A percentile compares a stretch with the other conserved stretches of the same genome.
phyloP scores from a whole-genome alignment of 2,888 invertebrate genomes.

The Tachina lurida region DNA sequence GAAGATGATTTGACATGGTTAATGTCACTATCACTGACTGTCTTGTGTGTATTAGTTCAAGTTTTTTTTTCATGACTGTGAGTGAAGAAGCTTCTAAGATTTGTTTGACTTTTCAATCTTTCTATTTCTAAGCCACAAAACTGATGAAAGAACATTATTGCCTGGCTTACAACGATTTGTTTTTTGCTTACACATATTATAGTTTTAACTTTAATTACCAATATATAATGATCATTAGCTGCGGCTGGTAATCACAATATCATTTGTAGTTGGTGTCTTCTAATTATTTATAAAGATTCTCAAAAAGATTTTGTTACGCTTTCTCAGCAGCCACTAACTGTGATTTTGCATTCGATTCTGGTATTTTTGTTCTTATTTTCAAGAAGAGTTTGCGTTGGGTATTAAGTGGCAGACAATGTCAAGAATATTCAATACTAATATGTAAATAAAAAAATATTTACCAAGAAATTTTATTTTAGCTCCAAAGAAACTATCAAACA shows the following conservation, averaged over 20 bases:
- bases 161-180: conserved; percentile 61
- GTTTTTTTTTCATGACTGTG: conserved; percentile 20
- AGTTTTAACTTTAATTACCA: conserved; percentile 17
- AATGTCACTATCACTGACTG: conserved; percentile 64
- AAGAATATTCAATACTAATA: neutral
- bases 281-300: conserved; percentile 66
- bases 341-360: neutral
- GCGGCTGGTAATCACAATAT: conserved; percentile 10
- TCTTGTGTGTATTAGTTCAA: neutral
- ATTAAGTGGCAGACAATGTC: neutral
- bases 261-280: conserved; percentile 38
- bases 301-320: conserved; percentile 68
- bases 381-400: neutral
- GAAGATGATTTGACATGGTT: conserved; percentile 70
- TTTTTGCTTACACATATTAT: conserved; percentile 12
- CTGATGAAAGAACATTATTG: neutral
- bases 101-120: conserved; percentile 6
- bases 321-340: conserved; percentile 58
- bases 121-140: conserved; percentile 37
- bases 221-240: conserved; percentile 29
- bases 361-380: neutral
- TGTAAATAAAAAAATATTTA: neutral
- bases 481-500: too few species aligned
- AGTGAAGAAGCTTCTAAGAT: conserved; percentile 46
- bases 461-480: too few species aligned